Conservation (phyloP, 2,888 invertebrate genomes). For the Brenthis hecate region DNA sequence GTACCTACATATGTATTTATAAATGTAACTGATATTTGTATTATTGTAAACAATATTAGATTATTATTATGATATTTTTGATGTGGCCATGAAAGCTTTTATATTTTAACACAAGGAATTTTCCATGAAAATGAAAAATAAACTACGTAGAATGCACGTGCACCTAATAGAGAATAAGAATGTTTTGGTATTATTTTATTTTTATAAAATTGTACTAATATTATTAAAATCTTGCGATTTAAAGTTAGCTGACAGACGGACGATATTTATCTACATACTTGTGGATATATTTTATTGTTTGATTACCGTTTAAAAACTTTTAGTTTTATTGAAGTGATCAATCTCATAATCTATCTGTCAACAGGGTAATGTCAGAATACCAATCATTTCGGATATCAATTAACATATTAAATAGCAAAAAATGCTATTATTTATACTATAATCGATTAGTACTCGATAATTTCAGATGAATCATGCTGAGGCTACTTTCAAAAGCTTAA, state of each 20-base stretch:
- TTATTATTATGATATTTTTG: no score
- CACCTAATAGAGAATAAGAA: no score
- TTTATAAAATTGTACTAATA: not conserved
- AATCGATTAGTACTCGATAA: conserved; percentile 23
- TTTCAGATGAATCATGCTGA: conserved; percentile 34
- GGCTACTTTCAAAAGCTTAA: conserved; percentile 42
- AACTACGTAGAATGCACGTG: no score
- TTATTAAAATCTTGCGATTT: not conserved
- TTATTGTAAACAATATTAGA: no score
- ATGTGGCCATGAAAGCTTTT: no score
- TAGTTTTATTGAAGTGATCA: conserved; percentile 25
- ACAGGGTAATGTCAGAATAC: conserved; percentile 18
- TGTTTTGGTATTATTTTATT: no score
- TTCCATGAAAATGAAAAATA: no score
- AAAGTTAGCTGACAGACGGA: conserved; percentile 5
- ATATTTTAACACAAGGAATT: no score
- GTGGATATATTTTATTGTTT: conserved; percentile 14
- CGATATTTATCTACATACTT: conserved; percentile 6
- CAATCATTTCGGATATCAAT: conserved; percentile 20
- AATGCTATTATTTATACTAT: conserved; percentile 21
- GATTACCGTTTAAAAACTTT: conserved; percentile 20
- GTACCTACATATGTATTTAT: no score
- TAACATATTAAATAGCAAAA: conserved; percentile 24
- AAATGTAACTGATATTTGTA: no score
- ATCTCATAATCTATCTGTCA: conserved; percentile 27